Base-by-base conservation (phyloP, 2,113 vertebrate genomes). In the Larimichthys polyactis region DNA sequence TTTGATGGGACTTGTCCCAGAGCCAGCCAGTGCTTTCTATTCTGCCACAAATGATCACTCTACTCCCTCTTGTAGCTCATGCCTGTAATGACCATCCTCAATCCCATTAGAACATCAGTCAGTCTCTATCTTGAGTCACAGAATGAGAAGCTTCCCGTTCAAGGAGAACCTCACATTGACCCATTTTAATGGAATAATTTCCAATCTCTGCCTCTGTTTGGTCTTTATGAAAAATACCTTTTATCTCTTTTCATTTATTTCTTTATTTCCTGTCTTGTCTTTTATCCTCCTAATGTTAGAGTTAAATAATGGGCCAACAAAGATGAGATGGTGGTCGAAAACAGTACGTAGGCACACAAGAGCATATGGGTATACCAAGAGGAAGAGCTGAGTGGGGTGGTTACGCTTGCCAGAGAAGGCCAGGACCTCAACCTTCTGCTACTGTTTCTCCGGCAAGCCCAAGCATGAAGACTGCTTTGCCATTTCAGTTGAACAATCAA, bases 41-140 rank as follows among this genome's bases (percentile, higher is more conserved):
- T 78, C 70, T 82, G 78, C 85, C 75, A 67, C 55, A 71, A 75
- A 54, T 72, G 75, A 87, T 78, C 63, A 75, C 73, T 81, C 48
- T 40, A 22, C 72, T 55, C 15, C 22, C 40, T 69, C 49, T 51
- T 65, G 59, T 71, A 60, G 29, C 54, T 48, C 17, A 12, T 15
- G 4, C 54, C 67, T 71, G 74, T 75, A 83, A 81, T 74, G 75
- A 87, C 75, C 55, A 63, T 63, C 54, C 71, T 78, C 49, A 46
- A 48, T 84, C 71, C 81, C 83, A 77, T 84, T 63, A 66, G 74
- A 86, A 51, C 65, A 71, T 20, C 72, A 79, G 72, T 89, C 83
- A 60, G 3, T 75, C 54, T 65, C 78, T 24, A 63, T 76, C 43
- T 65, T 32, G n/a, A 48, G 75, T 68, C 68, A 67, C 51, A 60